A percentile compares a stretch with the other conserved stretches of the same genome.
These are phyloP conservation scores for Parnassius smintheus DNA, from an alignment of 2,888 invertebrate genomes.

Conservation along the genomic window DNA sequence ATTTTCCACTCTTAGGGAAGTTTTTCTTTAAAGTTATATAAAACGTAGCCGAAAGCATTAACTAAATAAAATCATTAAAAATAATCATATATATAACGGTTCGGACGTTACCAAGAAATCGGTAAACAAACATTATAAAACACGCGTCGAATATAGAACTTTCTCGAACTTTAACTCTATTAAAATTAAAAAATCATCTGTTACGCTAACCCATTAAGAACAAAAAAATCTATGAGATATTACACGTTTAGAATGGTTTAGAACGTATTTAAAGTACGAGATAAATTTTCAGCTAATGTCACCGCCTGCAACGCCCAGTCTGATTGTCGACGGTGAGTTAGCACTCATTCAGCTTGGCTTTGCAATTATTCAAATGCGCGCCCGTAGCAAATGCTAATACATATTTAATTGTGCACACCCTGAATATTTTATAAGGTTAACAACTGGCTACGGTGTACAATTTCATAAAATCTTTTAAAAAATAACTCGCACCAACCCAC, in stretches of 20 bases:
- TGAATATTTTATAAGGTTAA: slow-evolving; percentile 54
- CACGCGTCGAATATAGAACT: no score
- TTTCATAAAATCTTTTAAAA: slow-evolving; percentile 28
- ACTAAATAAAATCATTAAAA: no score
- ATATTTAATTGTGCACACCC: slow-evolving; percentile 71
- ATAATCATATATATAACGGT: no score
- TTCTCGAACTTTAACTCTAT: no score
- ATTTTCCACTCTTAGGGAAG: no score
- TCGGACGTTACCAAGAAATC: no score
- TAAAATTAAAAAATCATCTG: no score
- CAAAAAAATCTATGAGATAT: no score
- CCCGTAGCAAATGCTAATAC: slow-evolving; percentile 64
- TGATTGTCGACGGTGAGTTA: slow-evolving; percentile 35
- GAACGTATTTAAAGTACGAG: slow-evolving; percentile 3
- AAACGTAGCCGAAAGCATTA: no score
- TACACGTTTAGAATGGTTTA: neutral
- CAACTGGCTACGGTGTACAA: slow-evolving; percentile 44
- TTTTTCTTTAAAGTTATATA: no score
- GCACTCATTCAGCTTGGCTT: slow-evolving; percentile 46
- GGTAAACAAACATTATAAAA: no score
- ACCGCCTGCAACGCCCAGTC: slow-evolving; percentile 23
- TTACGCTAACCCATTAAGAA: no score
- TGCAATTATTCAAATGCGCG: slow-evolving; percentile 59
- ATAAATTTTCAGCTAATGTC: slow-evolving; percentile 21
- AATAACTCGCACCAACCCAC: slow-evolving; percentile 9